These are phyloP conservation scores for Himalopsyche kuldschensis DNA, from an alignment of 2,888 invertebrate genomes.

Conservation along the genomic window DNA sequence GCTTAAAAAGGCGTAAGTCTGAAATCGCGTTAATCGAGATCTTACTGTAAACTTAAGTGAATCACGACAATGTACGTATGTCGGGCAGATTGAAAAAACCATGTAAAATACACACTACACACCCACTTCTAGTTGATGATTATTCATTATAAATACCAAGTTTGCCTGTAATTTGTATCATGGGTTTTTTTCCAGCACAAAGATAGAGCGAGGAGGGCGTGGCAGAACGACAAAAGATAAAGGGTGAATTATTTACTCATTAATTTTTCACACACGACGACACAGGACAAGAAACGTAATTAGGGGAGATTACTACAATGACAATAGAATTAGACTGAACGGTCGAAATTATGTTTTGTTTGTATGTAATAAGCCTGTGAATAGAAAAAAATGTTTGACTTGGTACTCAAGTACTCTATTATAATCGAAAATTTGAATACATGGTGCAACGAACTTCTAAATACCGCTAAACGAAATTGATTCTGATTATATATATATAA, in stretches of 20 bases:
- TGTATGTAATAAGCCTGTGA: background rate
- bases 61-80: background rate
- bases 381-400: no score
- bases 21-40: no score
- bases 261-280: background rate
- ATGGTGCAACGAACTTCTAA: no score
- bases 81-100: background rate
- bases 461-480: no score
- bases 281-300: background rate
- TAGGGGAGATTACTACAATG: background rate
- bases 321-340: background rate
- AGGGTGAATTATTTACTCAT: background rate
- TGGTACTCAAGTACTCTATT: no score
- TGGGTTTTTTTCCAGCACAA: background rate
- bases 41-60: background rate
- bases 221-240: background rate
- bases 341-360: background rate
- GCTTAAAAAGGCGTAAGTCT: no score
- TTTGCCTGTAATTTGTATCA: background rate
- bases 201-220: background rate
- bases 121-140: background rate
- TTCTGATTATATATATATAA: no score
- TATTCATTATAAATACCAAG: background rate
- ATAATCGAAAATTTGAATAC: no score
- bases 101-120: background rate